These are phyloP conservation scores for Adoxophyes honmai DNA, from an alignment of 1,140 invertebrate genomes.

Conservation along the genomic window DNA sequence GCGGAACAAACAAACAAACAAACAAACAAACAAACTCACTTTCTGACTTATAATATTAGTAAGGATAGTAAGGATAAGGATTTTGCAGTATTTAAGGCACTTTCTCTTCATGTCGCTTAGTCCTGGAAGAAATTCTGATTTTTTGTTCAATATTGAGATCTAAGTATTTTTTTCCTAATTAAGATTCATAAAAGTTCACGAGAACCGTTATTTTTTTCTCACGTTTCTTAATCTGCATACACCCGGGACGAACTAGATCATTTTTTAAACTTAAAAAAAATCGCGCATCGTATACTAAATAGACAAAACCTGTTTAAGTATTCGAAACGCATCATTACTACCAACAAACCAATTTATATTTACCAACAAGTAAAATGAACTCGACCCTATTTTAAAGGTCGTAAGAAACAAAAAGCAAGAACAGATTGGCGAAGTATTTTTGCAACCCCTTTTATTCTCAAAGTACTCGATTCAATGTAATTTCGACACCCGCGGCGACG, in stretches of 20 bases:
- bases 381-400: conserved; percentile 17
- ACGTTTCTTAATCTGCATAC: conserved; percentile 55
- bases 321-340: conserved; percentile 62
- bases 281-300: conserved; percentile 52
- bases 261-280: conserved; percentile 43
- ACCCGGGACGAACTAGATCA: conserved; percentile 36
- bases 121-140: too few species aligned
- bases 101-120: too few species aligned
- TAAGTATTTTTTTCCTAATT: not conserved
- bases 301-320: conserved; percentile 66
- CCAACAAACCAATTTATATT: conserved; percentile 21
- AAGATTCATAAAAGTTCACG: too few species aligned
- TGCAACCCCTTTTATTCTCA: conserved; percentile 24
- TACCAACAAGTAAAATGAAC: conserved; percentile 8
- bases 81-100: too few species aligned
- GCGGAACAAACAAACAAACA: too few species aligned
- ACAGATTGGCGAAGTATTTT: conserved; percentile 9
- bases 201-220: conserved; percentile 42
- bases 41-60: too few species aligned
- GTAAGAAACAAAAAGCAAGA: conserved; percentile 27
- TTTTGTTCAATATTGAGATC: too few species aligned
- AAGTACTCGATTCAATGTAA: conserved; percentile 33
- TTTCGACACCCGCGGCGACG: conserved; percentile 45
- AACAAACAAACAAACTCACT: too few species aligned
- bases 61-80: too few species aligned